Evolutionary conservation across 2,113 vertebrate genomes (phyloP).

Genomic region (Erinaceus europaeus): DNA sequence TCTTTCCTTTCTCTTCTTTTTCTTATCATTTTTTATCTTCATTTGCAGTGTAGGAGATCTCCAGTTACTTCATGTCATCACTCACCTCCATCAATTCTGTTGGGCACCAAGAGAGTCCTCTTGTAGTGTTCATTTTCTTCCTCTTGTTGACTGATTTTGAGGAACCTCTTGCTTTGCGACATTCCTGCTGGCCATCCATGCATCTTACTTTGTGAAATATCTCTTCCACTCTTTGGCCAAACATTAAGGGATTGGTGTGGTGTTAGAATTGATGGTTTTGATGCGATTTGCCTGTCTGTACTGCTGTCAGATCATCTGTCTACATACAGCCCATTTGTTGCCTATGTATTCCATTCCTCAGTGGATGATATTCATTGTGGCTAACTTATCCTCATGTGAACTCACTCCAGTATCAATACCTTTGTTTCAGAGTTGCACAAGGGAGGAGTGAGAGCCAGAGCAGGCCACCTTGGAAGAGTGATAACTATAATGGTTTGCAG

Average conservation of each 20-base stretch:
- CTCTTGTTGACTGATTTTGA: not conserved
- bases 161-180: not conserved
- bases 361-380: not conserved
- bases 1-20: not conserved
- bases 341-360: constrained; percentile 9
- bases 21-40: not conserved
- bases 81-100: not conserved
- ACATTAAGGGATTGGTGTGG: not conserved
- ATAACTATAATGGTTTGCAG: constrained; percentile 62
- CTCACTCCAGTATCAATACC: constrained; percentile 31
- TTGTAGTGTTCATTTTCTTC: not conserved
- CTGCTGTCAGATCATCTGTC: not conserved
- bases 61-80: not conserved
- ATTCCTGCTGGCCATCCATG: not conserved
- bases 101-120: not conserved
- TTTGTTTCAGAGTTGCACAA: constrained; percentile 60
- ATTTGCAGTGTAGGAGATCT: not conserved
- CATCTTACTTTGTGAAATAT: not conserved
- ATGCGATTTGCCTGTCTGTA: not conserved
- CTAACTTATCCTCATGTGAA: constrained; percentile 39
- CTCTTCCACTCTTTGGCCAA: not conserved
- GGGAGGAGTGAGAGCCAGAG: constrained; percentile 48
- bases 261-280: constrained; percentile 19
- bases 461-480: constrained; percentile 65
- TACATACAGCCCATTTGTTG: not conserved